A percentile compares a stretch with the other conserved stretches of the same genome.
These are phyloP conservation scores for Conus canariensis DNA, from an alignment of 2,888 invertebrate species.

Conservation along the genomic window DNA sequence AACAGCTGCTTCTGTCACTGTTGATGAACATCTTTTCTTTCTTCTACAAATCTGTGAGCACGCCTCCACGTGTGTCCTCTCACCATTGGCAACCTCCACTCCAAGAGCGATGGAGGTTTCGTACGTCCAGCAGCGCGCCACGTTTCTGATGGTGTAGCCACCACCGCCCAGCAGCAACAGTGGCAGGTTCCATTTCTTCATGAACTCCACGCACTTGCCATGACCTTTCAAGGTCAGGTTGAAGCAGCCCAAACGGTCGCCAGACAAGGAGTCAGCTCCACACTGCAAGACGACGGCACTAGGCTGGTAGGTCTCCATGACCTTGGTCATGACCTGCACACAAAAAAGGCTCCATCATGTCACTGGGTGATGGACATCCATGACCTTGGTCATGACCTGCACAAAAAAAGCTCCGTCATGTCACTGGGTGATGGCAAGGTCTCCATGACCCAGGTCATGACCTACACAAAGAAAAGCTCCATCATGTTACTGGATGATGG, in stretches of 20 bases:
- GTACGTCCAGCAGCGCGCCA: slow-evolving; percentile 99
- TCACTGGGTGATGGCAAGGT: too few relatives aligned
- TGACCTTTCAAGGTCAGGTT: slow-evolving; percentile 97
- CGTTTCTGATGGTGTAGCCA: slow-evolving; percentile 99
- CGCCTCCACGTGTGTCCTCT: background rate
- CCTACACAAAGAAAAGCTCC: too few relatives aligned
- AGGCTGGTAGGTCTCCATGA: slow-evolving; percentile 99
- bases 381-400: too few relatives aligned
- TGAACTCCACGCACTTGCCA: slow-evolving; percentile 98
- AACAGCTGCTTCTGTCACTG: too few relatives aligned
- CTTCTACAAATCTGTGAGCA: too few relatives aligned
- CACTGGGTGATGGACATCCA: too few relatives aligned
- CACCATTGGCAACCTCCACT: slow-evolving; percentile 93
- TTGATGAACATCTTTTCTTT: too few relatives aligned
- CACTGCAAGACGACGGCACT: slow-evolving; percentile 98
- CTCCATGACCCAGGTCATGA: too few relatives aligned
- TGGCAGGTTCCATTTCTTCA: slow-evolving; percentile 97
- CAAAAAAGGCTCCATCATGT: background rate
- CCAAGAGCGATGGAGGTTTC: slow-evolving; percentile 98
- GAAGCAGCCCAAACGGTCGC: slow-evolving; percentile 98
- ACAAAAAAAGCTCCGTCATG: too few relatives aligned
- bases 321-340: slow-evolving; percentile 78
- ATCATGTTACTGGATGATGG: slow-evolving; percentile 87
- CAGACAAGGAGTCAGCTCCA: slow-evolving; percentile 95
- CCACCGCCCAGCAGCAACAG: slow-evolving; percentile 98